These are phyloP conservation scores for Corythornis vintsioides DNA, from an alignment of 2,113 vertebrate genomes.

Conservation along the genomic window DNA sequence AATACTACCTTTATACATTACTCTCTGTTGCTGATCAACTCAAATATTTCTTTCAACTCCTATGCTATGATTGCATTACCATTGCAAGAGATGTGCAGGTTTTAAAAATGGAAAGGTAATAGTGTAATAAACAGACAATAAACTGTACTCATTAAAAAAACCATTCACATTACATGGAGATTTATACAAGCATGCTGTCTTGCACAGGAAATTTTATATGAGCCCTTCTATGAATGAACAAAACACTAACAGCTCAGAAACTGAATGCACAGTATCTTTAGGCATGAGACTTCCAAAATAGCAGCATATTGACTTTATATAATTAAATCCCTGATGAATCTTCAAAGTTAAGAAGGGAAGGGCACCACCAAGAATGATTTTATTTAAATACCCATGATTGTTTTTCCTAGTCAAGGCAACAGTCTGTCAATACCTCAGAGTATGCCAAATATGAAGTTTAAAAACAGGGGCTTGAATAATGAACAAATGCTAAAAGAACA, in stretches of 20 bases:
- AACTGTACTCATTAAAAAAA: neutral
- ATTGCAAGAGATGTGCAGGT: neutral
- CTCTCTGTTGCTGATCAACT: neutral
- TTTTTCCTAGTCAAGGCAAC: constrained; percentile 31
- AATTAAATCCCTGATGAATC: neutral
- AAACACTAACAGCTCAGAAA: neutral
- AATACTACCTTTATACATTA: neutral
- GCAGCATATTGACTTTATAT: neutral
- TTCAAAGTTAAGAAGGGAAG: constrained; percentile 10
- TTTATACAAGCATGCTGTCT: neutral
- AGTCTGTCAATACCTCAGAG: constrained; percentile 26
- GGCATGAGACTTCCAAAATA: constrained; percentile 1
- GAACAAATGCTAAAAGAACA: neutral
- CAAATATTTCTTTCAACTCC: neutral
- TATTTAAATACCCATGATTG: neutral
- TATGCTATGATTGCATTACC: neutral
- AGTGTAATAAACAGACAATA: neutral
- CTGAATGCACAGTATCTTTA: neutral
- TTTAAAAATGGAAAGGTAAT: neutral
- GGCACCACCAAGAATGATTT: neutral
- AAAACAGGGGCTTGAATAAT: constrained; percentile 28
- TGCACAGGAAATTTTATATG: neutral
- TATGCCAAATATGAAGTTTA: constrained; percentile 26
- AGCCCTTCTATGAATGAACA: neutral
- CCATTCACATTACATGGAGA: neutral